phyloP scores from a whole-genome alignment of 2,797 vertebrate genomes.

The Sibirionetta formosa region DNA sequence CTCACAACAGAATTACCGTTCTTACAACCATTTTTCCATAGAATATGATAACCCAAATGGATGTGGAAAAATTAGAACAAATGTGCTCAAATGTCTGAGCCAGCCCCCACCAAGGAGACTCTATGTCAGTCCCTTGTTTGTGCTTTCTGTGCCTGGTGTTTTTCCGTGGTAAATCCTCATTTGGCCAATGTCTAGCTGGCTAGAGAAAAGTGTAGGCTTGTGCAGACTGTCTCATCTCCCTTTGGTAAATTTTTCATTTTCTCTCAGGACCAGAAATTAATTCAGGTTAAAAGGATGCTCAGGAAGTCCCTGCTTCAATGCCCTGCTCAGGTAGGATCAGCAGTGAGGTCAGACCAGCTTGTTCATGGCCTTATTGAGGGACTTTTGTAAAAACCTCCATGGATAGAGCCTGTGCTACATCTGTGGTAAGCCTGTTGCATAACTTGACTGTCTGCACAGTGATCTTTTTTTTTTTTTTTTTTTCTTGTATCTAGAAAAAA shows the following conservation, averaged over 20 bases:
- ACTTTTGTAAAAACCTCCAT: background rate
- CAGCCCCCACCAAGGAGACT: background rate
- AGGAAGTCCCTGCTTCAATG: background rate
- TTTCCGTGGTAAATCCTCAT: rapidly evolving
- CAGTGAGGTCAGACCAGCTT: background rate
- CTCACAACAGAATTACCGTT: background rate
- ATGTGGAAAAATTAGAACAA: background rate
- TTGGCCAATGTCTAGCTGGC: background rate
- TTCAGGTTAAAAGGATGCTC: background rate
- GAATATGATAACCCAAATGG: background rate
- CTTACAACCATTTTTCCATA: background rate
- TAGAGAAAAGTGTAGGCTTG: background rate
- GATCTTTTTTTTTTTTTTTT: background rate
- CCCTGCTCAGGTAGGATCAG: background rate
- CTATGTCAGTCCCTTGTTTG: background rate
- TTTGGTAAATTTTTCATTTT: background rate
- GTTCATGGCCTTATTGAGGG: background rate
- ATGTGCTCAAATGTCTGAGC: background rate
- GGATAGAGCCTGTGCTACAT: background rate
- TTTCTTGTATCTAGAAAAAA: background rate
- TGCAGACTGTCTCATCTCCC: background rate
- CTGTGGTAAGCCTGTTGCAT: background rate
- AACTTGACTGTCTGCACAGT: background rate
- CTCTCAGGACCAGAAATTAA: background rate
- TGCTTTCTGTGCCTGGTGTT: background rate